Percentiles rank a stretch among this genome's conserved stretches.
Conservation (phyloP, 2,888 invertebrate genomes). For the Drosophila helvetica region DNA sequence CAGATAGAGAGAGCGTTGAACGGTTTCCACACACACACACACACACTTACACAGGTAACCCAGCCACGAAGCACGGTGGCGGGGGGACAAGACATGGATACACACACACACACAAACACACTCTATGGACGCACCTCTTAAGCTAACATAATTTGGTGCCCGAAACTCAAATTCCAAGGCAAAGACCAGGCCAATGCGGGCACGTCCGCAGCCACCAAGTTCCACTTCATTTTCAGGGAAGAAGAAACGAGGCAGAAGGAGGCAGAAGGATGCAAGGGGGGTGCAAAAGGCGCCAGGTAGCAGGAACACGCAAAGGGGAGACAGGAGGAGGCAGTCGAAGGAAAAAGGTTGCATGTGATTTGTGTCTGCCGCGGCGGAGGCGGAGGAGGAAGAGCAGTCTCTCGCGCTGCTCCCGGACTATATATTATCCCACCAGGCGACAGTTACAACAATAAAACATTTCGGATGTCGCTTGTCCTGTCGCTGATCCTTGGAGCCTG, state of each 20-base stretch:
- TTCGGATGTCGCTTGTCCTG: conserved; percentile 69
- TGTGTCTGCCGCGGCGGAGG: conserved; percentile 60
- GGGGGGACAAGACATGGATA: background rate
- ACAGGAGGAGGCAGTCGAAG: too few relatives aligned
- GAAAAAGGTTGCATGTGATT: conserved; percentile 73
- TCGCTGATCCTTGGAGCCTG: conserved; percentile 49
- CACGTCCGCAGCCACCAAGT: conserved; percentile 49
- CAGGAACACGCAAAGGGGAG: background rate
- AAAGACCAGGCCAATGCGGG: conserved; percentile 56
- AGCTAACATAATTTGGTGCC: conserved; percentile 71
- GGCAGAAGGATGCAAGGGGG: too few relatives aligned
- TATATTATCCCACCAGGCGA: conserved; percentile 72
- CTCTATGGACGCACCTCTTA: conserved; percentile 52
- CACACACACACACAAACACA: conserved; percentile 7
- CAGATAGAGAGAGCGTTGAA: background rate
- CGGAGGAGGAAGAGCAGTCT: conserved; percentile 17
- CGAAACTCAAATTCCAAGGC: conserved; percentile 29
- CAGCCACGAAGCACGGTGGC: background rate
- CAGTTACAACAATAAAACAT: conserved; percentile 79
- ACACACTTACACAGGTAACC: conserved; percentile 3
- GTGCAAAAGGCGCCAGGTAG: background rate
- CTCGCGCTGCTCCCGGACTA: conserved; percentile 59
- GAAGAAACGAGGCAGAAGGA: conserved; percentile 12
- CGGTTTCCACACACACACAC: conserved; percentile 6
- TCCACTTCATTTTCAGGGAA: conserved; percentile 29